Evolutionary conservation across 2,797 vertebrate species (phyloP).

Genomic region (Typhlichthys subterraneus): DNA sequence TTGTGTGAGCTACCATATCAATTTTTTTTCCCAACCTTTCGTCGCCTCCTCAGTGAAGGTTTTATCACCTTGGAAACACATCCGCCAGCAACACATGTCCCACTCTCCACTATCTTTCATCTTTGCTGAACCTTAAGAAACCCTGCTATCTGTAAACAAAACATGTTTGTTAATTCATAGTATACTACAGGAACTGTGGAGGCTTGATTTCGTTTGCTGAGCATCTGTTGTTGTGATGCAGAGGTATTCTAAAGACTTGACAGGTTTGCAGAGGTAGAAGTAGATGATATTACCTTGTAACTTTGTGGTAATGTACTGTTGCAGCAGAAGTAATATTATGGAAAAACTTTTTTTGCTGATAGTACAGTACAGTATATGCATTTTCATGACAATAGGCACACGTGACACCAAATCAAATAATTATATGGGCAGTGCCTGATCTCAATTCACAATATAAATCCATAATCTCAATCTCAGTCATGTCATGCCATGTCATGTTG

Average conservation of each 20-base stretch:
- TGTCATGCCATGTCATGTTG: too few species aligned
- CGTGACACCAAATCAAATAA: too few species aligned
- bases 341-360: neutral
- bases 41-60: slow-evolving; percentile 73
- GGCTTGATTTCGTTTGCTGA: slow-evolving; percentile 13
- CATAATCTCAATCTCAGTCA: too few species aligned
- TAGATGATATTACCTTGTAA: neutral
- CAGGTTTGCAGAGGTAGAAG: neutral
- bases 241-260: neutral
- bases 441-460: too few species aligned
- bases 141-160: slow-evolving; percentile 67
- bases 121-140: slow-evolving; percentile 41
- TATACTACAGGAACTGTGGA: slow-evolving; percentile 3
- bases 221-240: slow-evolving; percentile 36
- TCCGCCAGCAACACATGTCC: slow-evolving; percentile 63
- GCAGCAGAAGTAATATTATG: neutral
- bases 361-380: too few species aligned
- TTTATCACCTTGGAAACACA: slow-evolving; percentile 80
- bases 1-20: slow-evolving; percentile 38
- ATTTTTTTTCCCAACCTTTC: slow-evolving; percentile 46
- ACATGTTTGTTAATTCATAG: slow-evolving; percentile 49
- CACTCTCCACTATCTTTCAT: slow-evolving; percentile 54
- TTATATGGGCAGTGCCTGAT: too few species aligned
- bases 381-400: too few species aligned
- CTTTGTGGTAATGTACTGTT: too few species aligned